These are phyloP conservation scores for Ophion ellenae DNA, from an alignment of 2,888 invertebrate species.

Conservation along the genomic window DNA sequence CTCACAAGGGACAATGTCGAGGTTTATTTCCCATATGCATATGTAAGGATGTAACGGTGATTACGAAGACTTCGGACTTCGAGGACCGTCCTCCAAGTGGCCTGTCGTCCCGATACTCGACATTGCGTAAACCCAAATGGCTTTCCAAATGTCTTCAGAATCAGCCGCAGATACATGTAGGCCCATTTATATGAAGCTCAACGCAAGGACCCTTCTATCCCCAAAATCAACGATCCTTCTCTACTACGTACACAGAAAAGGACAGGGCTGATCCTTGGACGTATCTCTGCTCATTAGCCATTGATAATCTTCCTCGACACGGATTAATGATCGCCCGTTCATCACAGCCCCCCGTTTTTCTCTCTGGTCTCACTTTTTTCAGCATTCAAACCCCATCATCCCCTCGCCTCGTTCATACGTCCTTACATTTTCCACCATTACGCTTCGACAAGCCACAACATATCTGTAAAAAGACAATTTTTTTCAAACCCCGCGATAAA, in stretches of 20 bases:
- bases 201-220: neutral
- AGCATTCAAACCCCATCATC: neutral
- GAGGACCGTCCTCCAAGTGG: neutral
- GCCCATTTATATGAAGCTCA: neutral
- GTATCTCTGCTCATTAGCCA: slow-evolving; percentile 64
- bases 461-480: neutral
- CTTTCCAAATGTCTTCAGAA: neutral
- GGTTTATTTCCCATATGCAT: slow-evolving; percentile 13
- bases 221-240: neutral
- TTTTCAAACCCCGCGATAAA: slow-evolving; percentile 26
- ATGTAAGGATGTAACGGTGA: neutral
- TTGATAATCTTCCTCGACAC: slow-evolving; percentile 73
- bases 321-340: slow-evolving; percentile 51
- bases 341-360: neutral
- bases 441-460: neutral
- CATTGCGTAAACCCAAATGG: neutral
- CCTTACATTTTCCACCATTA: too few species aligned
- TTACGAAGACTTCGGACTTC: neutral
- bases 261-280: neutral
- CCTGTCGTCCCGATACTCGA: neutral
- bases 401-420: neutral
- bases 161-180: neutral
- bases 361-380: neutral
- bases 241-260: neutral
- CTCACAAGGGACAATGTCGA: slow-evolving; percentile 70